Evolutionary conservation across 2,888 invertebrate genomes (phyloP), one percentile per base, ranked within the genome.

Genomic region (Chorisops tibialis): DNA sequence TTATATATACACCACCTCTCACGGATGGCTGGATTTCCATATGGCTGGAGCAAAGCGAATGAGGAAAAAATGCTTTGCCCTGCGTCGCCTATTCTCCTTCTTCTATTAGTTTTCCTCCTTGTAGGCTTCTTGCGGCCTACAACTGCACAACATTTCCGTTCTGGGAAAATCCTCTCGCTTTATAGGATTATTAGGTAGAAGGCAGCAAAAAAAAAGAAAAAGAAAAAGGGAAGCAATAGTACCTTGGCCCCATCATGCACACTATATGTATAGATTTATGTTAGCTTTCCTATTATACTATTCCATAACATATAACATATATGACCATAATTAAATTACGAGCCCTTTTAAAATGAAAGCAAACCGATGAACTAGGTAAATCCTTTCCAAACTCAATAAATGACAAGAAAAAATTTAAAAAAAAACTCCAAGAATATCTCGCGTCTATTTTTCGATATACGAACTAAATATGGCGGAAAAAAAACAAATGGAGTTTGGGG

Each of bases 151-250:
- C 30, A 56, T 56, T 56, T 56, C 45, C 56, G 56, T 56, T 56
- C 45, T 16, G 45, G 43, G 56, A 56, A 56, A 50, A 56, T 45
- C 45, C 56, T 56, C 43, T 45, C 45, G 0, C 56, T 45, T 56
- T 56, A 56, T 56, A 56, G 56, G 56, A 56, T 56, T 56, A 56
- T 56, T 56, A 30, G 43, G 56, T 56, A 56, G 54, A 41, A 54
- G 38, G 39, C 18, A 24, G 35, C 43, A 35, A 43, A 18, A 30
- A n/a, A 43, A 45, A 18, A 21, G 41, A 24, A 9, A 39, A 4
- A 11, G n/a, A 24, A 56, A 56, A 56, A 45, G 56, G 56, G 24
- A 56, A 54, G 18, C 56, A 56, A 43, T 11, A 45, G 45, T 45
- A 18, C 56, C 43, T 45, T 56, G 56, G 56, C 56, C 45, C 45